Evolutionary conservation across 1,140 invertebrate species (phyloP), one percentile per base, ranked within the genome.

Genomic region (Rhagoletis pomonella): DNA sequence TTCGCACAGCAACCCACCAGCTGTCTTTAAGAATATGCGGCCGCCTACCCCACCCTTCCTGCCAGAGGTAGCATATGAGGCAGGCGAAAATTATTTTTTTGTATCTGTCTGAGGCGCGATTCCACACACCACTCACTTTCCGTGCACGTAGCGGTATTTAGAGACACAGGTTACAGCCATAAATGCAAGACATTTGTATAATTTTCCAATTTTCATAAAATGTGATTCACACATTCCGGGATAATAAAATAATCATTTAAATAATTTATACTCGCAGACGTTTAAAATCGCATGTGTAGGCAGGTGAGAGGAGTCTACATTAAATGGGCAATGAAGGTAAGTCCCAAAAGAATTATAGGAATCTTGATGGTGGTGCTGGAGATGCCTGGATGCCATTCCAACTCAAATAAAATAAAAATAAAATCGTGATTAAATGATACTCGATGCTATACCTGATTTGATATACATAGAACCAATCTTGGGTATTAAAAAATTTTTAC

Each of bases 201-300:
- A 87, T 87, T 87, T 87, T 86, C 62, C 58, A 85, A 88, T 88
- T 77, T 88, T 88, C 64, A 62, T 59, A 87, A 87, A 87, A 77
- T 87, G 65, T 81, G 67, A 87, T 87, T 87, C 86, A 50, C 86
- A 87, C 86, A 87, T 87, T 87, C 60, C 50, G 67, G 44, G 60
- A 86, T 55, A 67, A 65, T 65, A 86, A 86, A 81, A 81, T 81
- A 81, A 81, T 81, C 73, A 64, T 86, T 86, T 86, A 86, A 86
- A 86, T 86, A 86, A 86, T 86, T 86, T 86, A 86, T 86, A 81
- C 19, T 47, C 47, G 7, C n/a, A 55, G n/a, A 4, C 47, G 73
- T 81, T 58, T 50, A 55, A 55, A 55, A 55, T 0, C 50, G 10
- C 2, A 67, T 67, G 14, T 19, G n/a, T 7, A 64, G 5, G 62